Evolutionary conservation across 2,888 invertebrate genomes (phyloP).

Genomic region (Bellardia bayeri): DNA sequence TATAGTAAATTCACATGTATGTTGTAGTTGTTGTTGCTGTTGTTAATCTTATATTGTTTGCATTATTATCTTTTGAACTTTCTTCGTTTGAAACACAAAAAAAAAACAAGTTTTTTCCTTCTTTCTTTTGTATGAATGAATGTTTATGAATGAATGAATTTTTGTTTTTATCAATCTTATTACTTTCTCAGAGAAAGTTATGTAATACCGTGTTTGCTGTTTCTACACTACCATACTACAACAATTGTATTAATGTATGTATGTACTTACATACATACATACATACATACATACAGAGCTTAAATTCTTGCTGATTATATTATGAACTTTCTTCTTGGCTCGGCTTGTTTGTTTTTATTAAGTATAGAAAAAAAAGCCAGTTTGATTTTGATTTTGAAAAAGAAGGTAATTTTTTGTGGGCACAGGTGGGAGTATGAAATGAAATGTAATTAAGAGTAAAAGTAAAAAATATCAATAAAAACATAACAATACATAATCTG

Average conservation of each 20-base stretch:
- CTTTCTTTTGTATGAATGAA: not conserved
- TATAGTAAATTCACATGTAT: not conserved
- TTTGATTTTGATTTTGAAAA: constrained; percentile 43
- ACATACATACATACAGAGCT: constrained; percentile 42
- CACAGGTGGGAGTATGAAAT: not conserved
- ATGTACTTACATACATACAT: no score
- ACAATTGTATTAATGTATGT: constrained; percentile 10
- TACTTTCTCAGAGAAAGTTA: constrained; percentile 80
- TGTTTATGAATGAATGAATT: constrained; percentile 43
- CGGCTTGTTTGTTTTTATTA: not conserved
- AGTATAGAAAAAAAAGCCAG: not conserved
- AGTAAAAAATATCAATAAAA: constrained; percentile 15
- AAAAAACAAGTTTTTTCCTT: constrained; percentile 36
- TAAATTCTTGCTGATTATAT: constrained; percentile 73
- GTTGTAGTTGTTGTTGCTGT: not conserved
- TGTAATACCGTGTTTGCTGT: constrained; percentile 75
- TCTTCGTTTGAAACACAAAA: constrained; percentile 72
- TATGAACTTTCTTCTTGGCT: constrained; percentile 80
- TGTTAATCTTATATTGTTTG: constrained; percentile 58
- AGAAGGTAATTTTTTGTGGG: constrained; percentile 48
- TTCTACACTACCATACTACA: not conserved
- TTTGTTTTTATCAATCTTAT: not conserved
- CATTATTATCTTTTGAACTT: constrained; percentile 74
- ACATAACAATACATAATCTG: not conserved
- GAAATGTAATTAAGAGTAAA: constrained; percentile 38